Evolutionary conservation across 1,140 invertebrate genomes (phyloP).

Genomic region (Drosophila punjabiensis): DNA sequence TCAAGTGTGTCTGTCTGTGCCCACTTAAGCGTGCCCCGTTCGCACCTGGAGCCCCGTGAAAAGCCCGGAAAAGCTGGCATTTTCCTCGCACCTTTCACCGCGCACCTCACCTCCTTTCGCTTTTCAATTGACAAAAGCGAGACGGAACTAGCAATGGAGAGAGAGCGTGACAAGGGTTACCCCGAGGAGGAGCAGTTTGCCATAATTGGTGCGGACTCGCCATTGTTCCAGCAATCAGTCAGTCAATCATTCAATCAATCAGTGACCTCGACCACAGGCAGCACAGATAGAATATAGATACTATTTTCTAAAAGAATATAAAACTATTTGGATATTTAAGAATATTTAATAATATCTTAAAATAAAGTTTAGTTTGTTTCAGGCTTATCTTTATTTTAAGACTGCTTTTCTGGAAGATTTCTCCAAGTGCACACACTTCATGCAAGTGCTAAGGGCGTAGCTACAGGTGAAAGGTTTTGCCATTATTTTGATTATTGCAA

Average conservation of each 20-base stretch:
- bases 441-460: background rate
- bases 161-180: background rate
- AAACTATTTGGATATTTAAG: background rate
- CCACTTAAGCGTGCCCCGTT: conserved; percentile 24
- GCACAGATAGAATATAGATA: background rate
- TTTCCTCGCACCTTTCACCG: conserved; percentile 15
- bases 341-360: background rate
- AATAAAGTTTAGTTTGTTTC: background rate
- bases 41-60: conserved; percentile 22
- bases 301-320: background rate
- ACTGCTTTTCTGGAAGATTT: background rate
- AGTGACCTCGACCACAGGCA: conserved; percentile 17
- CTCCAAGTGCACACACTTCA: background rate
- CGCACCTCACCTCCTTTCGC: background rate
- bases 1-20: conserved; percentile 29
- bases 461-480: conserved; percentile 11
- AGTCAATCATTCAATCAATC: conserved; percentile 52
- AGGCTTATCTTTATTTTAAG: background rate
- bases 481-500: conserved; percentile 53
- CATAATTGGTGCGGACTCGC: conserved; percentile 40
- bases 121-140: conserved; percentile 18
- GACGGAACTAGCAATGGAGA: background rate
- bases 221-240: conserved; percentile 46
- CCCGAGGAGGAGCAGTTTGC: conserved; percentile 27
- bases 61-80: conserved; percentile 17